Conservation (phyloP, 2,797 vertebrate species). For the Chloroceryle inda region DNA sequence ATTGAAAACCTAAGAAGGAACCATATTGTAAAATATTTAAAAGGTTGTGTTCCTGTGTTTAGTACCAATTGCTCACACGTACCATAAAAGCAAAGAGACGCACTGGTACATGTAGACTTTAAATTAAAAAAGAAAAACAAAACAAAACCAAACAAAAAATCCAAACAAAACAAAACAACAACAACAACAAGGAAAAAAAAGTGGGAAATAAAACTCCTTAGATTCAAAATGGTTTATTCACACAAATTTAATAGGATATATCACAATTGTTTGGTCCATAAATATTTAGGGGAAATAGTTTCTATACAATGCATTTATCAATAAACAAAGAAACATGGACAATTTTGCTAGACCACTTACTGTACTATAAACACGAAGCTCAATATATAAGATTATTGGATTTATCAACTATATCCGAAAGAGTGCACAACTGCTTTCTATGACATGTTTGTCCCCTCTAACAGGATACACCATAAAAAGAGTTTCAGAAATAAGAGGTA, state of each 20-base stretch:
- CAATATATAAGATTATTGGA: constrained; percentile 99
- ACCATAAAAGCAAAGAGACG: constrained; percentile 62
- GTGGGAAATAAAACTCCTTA: constrained; percentile 96
- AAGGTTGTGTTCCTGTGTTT: constrained; percentile 53
- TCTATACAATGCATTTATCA: constrained; percentile 99
- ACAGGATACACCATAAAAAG: constrained; percentile 99
- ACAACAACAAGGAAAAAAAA: not conserved
- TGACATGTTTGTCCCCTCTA: constrained; percentile 96
- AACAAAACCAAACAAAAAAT: not conserved
- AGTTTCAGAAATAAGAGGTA: constrained; percentile 98
- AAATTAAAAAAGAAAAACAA: constrained; percentile 17
- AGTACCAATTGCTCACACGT: constrained; percentile 65
- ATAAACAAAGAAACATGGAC: constrained; percentile 99
- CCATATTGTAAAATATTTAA: constrained; percentile 65
- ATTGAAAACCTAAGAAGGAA: constrained; percentile 63
- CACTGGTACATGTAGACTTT: constrained; percentile 49
- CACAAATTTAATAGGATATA: constrained; percentile 99
- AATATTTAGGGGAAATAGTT: constrained; percentile 99
- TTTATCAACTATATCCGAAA: constrained; percentile 97
- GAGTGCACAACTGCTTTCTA: constrained; percentile 98
- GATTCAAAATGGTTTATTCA: constrained; percentile 99
- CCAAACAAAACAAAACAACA: not conserved
- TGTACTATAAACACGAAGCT: constrained; percentile 99
- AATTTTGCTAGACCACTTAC: constrained; percentile 99
- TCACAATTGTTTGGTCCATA: constrained; percentile 99